phyloP scores from a whole-genome alignment of 2,888 invertebrate species.

The Cremastinae sp. region DNA sequence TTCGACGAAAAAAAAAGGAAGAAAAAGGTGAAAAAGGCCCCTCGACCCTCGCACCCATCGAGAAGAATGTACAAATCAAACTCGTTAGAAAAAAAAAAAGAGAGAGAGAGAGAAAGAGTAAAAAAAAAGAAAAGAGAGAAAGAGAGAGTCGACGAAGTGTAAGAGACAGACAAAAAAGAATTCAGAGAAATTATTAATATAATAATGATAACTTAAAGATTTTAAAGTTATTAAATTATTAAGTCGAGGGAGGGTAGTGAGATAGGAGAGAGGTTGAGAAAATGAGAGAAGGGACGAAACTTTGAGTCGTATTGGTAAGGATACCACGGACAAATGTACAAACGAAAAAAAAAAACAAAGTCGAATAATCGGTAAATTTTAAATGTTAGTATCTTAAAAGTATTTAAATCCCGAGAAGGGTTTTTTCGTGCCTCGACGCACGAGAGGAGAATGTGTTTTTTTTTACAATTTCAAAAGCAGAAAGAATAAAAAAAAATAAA shows the following conservation, averaged over 20 bases:
- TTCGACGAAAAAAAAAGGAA: constrained; percentile 11
- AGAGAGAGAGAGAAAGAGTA: constrained; percentile 64
- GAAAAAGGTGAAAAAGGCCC: constrained; percentile 54
- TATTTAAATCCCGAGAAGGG: constrained; percentile 69
- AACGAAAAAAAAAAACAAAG: constrained; percentile 61
- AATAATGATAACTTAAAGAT: constrained; percentile 76
- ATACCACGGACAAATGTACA: constrained; percentile 78
- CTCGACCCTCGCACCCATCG: constrained; percentile 73
- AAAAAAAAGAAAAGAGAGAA: constrained; percentile 28
- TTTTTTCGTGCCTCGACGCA: constrained; percentile 1
- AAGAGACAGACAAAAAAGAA: constrained; percentile 47
- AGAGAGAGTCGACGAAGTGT: constrained; percentile 22
- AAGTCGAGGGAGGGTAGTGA: constrained; percentile 59
- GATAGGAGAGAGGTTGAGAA: constrained; percentile 36
- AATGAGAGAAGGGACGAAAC: constrained; percentile 48
- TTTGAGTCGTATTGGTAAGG: constrained; percentile 59
- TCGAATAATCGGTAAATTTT: constrained; percentile 76
- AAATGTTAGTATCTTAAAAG: constrained; percentile 77
- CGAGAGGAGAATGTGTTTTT: constrained; percentile 45
- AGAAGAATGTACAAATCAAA: constrained; percentile 79
- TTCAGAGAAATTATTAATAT: constrained; percentile 77
- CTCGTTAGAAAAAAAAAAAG: constrained; percentile 68
- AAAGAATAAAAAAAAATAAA: constrained; percentile 57
- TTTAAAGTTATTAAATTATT: constrained; percentile 79
- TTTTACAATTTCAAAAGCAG: constrained; percentile 44